Evolutionary conservation across 2,797 vertebrate genomes (phyloP).

Genomic region (Lepilemur ruficaudatus): DNA sequence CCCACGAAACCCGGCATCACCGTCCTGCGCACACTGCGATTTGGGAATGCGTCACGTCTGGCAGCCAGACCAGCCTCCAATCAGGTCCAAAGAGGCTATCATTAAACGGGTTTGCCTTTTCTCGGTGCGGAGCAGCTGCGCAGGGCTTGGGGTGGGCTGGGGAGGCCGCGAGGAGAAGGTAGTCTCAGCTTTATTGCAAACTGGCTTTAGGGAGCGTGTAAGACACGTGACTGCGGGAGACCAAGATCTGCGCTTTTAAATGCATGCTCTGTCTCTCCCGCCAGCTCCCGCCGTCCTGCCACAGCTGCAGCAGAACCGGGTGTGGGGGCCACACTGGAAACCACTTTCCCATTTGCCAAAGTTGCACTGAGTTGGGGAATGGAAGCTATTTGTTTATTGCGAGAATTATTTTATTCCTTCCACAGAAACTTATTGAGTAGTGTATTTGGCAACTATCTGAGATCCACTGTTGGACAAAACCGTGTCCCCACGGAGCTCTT

Average conservation of each 20-base stretch:
- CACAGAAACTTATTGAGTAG: neutral
- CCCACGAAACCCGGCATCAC: too few relatives aligned
- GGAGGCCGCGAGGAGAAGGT: neutral
- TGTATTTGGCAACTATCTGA: neutral
- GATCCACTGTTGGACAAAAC: neutral
- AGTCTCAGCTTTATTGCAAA: neutral
- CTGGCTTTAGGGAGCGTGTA: neutral
- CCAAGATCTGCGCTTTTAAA: neutral
- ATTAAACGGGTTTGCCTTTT: neutral
- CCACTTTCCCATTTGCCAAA: neutral
- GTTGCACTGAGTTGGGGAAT: neutral
- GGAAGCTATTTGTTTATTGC: neutral
- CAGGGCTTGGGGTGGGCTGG: rapidly evolving
- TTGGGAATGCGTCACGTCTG: neutral
- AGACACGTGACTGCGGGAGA: too few relatives aligned
- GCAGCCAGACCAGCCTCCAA: neutral
- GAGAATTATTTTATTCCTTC: neutral
- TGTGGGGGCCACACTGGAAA: neutral
- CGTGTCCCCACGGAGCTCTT: rapidly evolving
- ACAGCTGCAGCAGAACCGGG: rapidly evolving
- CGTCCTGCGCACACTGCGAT: neutral
- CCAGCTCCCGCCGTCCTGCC: neutral
- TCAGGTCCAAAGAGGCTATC: neutral
- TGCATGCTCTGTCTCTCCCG: neutral
- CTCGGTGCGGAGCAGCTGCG: neutral